phyloP scores from a whole-genome alignment of 2,888 invertebrate species.

The Euplagia quadripunctaria region DNA sequence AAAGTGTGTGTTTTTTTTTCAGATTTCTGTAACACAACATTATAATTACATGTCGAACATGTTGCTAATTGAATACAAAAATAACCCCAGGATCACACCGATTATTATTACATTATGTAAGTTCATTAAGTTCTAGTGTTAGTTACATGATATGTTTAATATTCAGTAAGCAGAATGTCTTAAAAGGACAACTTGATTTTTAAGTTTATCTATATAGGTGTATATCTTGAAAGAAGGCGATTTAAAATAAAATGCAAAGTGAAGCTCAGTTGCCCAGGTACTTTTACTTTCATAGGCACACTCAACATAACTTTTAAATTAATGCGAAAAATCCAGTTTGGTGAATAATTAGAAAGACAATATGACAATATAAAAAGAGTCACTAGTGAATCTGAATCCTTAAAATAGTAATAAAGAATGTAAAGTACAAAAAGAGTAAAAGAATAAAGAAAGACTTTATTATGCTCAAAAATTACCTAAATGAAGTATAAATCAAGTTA shows the following conservation, averaged over 20 bases:
- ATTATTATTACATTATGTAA: slow-evolving; percentile 60
- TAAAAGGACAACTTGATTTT: not conserved
- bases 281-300: too few species aligned
- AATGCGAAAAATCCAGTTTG: too few species aligned
- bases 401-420: too few species aligned
- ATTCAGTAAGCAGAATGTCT: not conserved
- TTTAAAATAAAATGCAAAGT: not conserved
- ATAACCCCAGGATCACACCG: slow-evolving; percentile 37
- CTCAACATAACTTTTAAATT: too few species aligned
- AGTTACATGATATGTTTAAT: not conserved
- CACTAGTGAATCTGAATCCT: too few species aligned
- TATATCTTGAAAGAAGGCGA: not conserved
- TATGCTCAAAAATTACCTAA: too few species aligned
- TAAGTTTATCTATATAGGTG: not conserved
- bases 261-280: too few species aligned
- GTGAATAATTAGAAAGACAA: too few species aligned
- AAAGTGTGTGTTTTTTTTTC: not conserved
- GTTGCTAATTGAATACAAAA: not conserved
- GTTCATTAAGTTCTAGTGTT: slow-evolving; percentile 21
- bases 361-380: too few species aligned
- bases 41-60: not conserved
- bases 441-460: too few species aligned
- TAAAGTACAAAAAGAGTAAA: too few species aligned
- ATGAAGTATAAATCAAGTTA: too few species aligned
- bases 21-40: not conserved